phyloP scores from a whole-genome alignment of 2,797 vertebrate genomes.

The Cuculus canorus region DNA sequence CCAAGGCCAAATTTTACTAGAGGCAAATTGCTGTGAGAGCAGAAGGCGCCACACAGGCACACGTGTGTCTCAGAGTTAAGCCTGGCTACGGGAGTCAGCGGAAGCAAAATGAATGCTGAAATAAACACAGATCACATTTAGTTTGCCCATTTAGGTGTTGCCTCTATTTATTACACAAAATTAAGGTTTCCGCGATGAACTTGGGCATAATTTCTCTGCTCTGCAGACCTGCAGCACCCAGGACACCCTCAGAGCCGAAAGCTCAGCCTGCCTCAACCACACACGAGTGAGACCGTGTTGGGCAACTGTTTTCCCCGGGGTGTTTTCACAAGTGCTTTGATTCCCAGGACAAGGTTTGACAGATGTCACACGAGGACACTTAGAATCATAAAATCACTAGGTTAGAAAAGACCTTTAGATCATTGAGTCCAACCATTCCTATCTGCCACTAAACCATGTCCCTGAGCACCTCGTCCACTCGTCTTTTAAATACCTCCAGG shows the following conservation, averaged over 20 bases:
- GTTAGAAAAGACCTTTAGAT: too few relatives aligned
- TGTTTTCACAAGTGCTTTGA: not conserved
- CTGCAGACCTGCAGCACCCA: rapidly evolving
- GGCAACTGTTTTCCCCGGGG: not conserved
- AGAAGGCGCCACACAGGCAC: not conserved
- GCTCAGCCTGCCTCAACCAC: not conserved
- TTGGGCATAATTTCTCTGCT: not conserved
- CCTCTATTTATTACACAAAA: not conserved
- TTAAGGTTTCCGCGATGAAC: not conserved
- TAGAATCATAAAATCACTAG: too few relatives aligned
- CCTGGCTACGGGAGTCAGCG: not conserved
- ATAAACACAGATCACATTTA: not conserved
- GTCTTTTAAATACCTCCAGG: too few relatives aligned
- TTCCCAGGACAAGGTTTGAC: not conserved
- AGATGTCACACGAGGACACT: rapidly evolving
- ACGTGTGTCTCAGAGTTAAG: rapidly evolving
- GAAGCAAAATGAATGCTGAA: not conserved
- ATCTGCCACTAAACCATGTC: too few relatives aligned
- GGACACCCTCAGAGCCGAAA: not conserved
- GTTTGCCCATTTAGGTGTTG: not conserved
- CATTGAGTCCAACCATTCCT: too few relatives aligned
- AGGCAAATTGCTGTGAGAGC: not conserved
- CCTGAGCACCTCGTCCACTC: too few relatives aligned
- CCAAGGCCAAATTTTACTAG: not conserved
- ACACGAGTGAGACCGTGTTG: rapidly evolving